Evolutionary conservation across 2,888 invertebrate genomes (phyloP).

Genomic region (Elysia crispata): DNA sequence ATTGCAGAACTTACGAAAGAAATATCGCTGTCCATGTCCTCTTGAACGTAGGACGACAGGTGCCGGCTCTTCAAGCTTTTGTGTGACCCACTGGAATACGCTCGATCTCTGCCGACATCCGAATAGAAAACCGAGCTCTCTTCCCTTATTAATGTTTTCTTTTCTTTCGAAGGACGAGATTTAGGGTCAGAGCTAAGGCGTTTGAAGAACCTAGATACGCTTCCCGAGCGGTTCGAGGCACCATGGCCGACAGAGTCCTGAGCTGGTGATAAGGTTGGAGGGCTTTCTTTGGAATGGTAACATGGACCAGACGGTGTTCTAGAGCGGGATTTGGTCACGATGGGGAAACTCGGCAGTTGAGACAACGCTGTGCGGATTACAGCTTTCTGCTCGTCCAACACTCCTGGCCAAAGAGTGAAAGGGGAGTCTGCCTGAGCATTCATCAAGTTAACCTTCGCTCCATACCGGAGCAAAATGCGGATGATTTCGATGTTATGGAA

Average conservation of each 20-base stretch:
- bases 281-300: conserved; percentile 15
- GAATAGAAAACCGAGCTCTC: conserved; percentile 26
- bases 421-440: conserved; percentile 80
- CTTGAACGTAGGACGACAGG: conserved; percentile 63
- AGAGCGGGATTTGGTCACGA: background rate
- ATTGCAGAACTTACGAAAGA: conserved; percentile 61
- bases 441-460: conserved; percentile 77
- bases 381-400: conserved; percentile 79
- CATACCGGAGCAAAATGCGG: conserved; percentile 79
- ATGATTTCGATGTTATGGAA: conserved; percentile 80
- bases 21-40: conserved; percentile 66
- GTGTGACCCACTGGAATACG: conserved; percentile 60
- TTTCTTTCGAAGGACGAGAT: conserved; percentile 43
- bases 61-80: conserved; percentile 60
- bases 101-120: conserved; percentile 50
- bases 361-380: conserved; percentile 77
- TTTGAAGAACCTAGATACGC: conserved; percentile 56
- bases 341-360: background rate
- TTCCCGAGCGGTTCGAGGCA: conserved; percentile 52
- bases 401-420: conserved; percentile 79
- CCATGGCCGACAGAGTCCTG: conserved; percentile 29
- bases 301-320: conserved; percentile 32
- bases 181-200: conserved; percentile 54
- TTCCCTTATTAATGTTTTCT: conserved; percentile 38
- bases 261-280: conserved; percentile 19